Conservation (phyloP, 2,113 vertebrate genomes). For the Genyomyrus donnyi region DNA sequence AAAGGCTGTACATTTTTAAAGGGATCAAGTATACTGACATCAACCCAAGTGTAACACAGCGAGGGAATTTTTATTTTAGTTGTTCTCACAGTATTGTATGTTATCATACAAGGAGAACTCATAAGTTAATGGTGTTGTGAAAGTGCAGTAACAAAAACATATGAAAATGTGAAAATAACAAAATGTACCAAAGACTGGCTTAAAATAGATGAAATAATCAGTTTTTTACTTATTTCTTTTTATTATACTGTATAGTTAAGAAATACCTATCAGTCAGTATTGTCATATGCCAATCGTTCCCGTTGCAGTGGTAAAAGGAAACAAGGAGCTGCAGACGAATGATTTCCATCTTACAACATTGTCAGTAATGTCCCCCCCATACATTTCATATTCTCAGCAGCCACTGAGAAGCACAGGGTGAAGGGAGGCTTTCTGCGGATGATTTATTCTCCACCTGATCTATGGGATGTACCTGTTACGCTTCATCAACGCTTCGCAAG, state of each 20-base stretch:
- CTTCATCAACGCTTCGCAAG: not conserved
- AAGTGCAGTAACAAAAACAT: not conserved
- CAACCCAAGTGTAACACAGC: not conserved
- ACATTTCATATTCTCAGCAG: not conserved
- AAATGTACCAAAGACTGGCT: not conserved
- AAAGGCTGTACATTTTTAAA: not conserved
- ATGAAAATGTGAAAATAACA: not conserved
- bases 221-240: not conserved
- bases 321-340: not conserved
- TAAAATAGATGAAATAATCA: not conserved
- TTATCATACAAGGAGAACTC: not conserved
- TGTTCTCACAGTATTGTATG: not conserved
- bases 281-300: not conserved
- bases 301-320: not conserved
- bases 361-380: not conserved
- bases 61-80: not conserved
- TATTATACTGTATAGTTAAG: not conserved
- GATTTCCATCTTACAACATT: not conserved
- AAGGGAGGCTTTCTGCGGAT: not conserved
- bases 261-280: not conserved
- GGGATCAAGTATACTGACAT: not conserved
- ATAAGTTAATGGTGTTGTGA: not conserved
- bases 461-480: not conserved
- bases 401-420: not conserved
- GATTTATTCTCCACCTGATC: not conserved